Evolutionary conservation across 2,888 invertebrate genomes (phyloP), one percentile per base, ranked within the genome.

Genomic region (Stenoptilia bipunctidactyla): DNA sequence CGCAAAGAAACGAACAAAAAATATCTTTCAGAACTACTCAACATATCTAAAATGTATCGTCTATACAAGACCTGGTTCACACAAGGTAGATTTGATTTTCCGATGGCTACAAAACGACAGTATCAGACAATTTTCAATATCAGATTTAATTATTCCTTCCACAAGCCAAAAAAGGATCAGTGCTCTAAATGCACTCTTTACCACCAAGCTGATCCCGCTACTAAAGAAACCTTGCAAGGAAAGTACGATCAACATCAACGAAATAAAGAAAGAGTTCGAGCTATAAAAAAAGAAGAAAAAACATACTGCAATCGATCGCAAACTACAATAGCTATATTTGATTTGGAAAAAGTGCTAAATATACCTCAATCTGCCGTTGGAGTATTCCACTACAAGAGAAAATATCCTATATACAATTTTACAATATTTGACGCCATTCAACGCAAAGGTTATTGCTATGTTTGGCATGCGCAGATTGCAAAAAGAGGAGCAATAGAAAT

Each of bases 311-410:
- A 5, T 33, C 6, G 4, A 4, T 20, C 15, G 8, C 12, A 27
- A 12, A n/a, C n/a, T 5, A 38, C 40, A 15, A 20, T 51, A 37
- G 49, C 46, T 14, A 40, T 46, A 34, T 53, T 55, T 43, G 52
- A 55, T 40, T 39, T 53, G 13, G 40, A 55, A 44, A 53, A 55
- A 40, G 47, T 53, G 8, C 42, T 56, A 27, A 44, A 40, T 34
- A 42, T 52, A 13, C 57, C 55, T 9, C 53, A 53, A 45, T 49
- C 44, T 37, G 40, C 48, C 13, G 50, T 52, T 14, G 47, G 45
- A n/a, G 43, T 51, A 34, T 47, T 53, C 36, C 46, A 51, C 42
- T 52, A 55, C 42, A 53, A 52, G 46, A 39, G 49, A 13, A 50
- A 48, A 38, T 46, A 48, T 36, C 42, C 44, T 14, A 13, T 27